Evolutionary conservation across 2,888 invertebrate genomes (phyloP), one percentile per base, ranked within the genome.

Genomic region (Meghimatium bilineatum): DNA sequence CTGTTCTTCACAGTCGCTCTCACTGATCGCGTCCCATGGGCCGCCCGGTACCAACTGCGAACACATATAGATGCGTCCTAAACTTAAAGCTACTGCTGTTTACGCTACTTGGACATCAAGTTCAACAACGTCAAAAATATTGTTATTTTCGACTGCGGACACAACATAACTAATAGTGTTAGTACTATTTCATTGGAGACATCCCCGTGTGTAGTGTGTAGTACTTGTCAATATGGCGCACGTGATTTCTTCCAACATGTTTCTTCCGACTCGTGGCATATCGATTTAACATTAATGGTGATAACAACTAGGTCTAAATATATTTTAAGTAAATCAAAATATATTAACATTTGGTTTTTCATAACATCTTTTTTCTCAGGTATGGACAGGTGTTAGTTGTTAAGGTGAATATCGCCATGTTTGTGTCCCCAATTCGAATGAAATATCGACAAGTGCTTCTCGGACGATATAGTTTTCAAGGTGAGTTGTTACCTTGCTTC

Each of bases 1-100:
- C 78, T 49, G 32, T 29, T 66, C 67, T 44, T 66, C 44, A 38
- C 66, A 78, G 78, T 63, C 56, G 38, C 26, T 38, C 44, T 29
- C 44, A 26, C 78, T 32, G 67, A 36, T 78, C 60, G 78, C 66
- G 29, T 32, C 67, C 78, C 78, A 66, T 63, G 77, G 77, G 76
- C 56, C 36, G 77, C 77, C 60, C 32, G 56, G 36, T 5, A 63
- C 60, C 36, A 38, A 38, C 63, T 78, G 38, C 66, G 78, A 63
- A 52, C 8, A 63, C 77, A 77, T 34, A 77, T 63, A n/a, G n/a
- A 26, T n/a, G 38, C 36, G 17, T n/a, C 60, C 10, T 14, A 36
- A 1, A 63, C 77, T 23, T 5, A 23, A 36, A 36, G 36, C n/a
- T 6, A 78, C n/a, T 38, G 49, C 78, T 44, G 38, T 26, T 44